Percentiles rank a stretch among this genome's conserved stretches.
These are phyloP conservation scores for Thunnus maccoyii DNA, from an alignment of 2,113 vertebrate genomes.

Conservation along the genomic window DNA sequence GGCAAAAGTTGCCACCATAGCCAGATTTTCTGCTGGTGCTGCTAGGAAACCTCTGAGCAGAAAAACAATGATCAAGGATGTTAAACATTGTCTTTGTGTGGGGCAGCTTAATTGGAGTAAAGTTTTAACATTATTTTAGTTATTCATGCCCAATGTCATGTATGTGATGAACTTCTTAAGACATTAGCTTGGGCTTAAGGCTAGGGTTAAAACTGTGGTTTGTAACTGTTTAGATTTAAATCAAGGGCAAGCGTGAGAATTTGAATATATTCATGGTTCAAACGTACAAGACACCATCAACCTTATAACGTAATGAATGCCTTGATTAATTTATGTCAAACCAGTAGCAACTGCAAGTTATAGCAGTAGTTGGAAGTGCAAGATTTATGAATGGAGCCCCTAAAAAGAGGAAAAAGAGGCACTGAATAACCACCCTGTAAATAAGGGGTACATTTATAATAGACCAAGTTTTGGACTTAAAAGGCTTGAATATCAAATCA, in stretches of 20 bases:
- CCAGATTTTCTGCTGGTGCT: slow-evolving; percentile 53
- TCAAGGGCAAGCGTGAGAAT: background rate
- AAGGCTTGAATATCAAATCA: too few species aligned
- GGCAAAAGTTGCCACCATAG: slow-evolving; percentile 62
- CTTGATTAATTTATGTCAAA: background rate
- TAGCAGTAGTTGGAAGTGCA: too few species aligned
- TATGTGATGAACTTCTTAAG: slow-evolving; percentile 7
- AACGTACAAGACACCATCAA: background rate
- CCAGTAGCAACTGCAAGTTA: background rate
- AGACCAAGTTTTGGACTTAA: too few species aligned
- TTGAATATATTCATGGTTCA: background rate
- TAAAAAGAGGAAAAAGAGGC: too few species aligned
- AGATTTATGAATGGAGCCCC: too few species aligned
- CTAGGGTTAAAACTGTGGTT: slow-evolving; percentile 6
- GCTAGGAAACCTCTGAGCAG: slow-evolving; percentile 55
- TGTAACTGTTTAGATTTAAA: slow-evolving; percentile 16
- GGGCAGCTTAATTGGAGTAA: slow-evolving; percentile 47
- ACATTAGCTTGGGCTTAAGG: slow-evolving; percentile 5
- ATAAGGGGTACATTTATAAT: too few species aligned
- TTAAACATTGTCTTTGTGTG: slow-evolving; percentile 40
- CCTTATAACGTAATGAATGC: background rate
- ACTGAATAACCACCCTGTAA: too few species aligned
- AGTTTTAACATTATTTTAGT: slow-evolving; percentile 15
- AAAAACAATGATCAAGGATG: slow-evolving; percentile 59
- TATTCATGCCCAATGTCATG: slow-evolving; percentile 37